Conservation (phyloP, 2,113 vertebrate genomes). For the Esox niger region DNA sequence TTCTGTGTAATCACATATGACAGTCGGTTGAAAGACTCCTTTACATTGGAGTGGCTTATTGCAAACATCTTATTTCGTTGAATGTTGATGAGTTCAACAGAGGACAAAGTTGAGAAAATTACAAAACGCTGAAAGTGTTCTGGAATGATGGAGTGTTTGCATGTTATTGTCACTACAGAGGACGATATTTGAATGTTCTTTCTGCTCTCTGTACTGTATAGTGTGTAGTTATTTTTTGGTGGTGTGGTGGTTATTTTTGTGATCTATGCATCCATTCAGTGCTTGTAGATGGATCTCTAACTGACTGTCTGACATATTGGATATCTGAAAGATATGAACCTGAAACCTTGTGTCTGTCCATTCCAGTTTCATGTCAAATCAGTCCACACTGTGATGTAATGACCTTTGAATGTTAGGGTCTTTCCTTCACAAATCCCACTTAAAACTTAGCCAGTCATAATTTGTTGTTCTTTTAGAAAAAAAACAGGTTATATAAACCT, state of each 20-base stretch:
- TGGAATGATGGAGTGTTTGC: no score
- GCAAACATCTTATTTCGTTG: neutral
- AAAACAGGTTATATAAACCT: no score
- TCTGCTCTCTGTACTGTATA: no score
- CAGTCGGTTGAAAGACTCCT: no score
- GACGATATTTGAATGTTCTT: no score
- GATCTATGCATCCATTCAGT: no score
- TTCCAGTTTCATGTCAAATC: slow-evolving; percentile 49
- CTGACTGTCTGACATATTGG: slow-evolving; percentile 34
- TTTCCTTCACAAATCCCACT: slow-evolving; percentile 48
- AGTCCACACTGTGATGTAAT: slow-evolving; percentile 38
- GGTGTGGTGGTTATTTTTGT: slow-evolving; percentile 1
- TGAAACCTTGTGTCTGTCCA: slow-evolving; percentile 36
- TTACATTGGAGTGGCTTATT: no score
- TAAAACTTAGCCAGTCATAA: slow-evolving; percentile 44
- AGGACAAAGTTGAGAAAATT: no score
- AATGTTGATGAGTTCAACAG: slow-evolving; percentile 13
- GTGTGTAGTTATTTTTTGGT: slow-evolving; percentile 7
- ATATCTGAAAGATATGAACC: slow-evolving; percentile 31
- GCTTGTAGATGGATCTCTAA: neutral
- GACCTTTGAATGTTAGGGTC: slow-evolving; percentile 71
- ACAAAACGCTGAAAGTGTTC: no score
- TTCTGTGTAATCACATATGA: no score
- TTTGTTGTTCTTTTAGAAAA: no score
- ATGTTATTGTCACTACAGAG: no score